A percentile compares a stretch with the other conserved stretches of the same genome.
phyloP scores from a whole-genome alignment of 2,113 vertebrate genomes.

The Mohoua ochrocephala region DNA sequence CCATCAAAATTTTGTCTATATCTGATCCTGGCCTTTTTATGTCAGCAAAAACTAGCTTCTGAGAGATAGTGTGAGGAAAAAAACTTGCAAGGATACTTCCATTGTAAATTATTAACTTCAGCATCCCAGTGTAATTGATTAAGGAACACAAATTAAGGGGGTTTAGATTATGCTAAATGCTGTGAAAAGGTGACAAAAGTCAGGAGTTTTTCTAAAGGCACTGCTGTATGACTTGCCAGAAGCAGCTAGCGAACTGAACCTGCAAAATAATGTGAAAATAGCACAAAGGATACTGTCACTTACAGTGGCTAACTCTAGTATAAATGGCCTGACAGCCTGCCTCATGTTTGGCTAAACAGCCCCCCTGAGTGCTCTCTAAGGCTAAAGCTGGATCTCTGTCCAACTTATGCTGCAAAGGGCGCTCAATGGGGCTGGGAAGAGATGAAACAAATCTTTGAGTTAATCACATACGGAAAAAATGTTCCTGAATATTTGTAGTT shows the following conservation, averaged over 20 bases:
- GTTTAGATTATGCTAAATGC: background rate
- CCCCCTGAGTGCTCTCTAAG: background rate
- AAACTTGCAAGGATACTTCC: background rate
- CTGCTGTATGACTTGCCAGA: background rate
- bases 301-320: background rate
- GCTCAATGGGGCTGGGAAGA: background rate
- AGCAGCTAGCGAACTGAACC: background rate
- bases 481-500: background rate
- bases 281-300: background rate
- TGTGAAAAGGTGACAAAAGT: background rate
- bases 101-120: background rate
- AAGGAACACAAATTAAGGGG: background rate
- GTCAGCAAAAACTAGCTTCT: background rate
- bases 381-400: background rate
- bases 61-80: background rate
- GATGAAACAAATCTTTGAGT: background rate
- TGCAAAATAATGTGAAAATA: background rate
- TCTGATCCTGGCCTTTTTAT: background rate
- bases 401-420: background rate
- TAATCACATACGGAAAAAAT: background rate
- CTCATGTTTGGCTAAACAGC: background rate
- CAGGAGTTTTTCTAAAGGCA: background rate
- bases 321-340: background rate
- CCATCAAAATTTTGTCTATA: background rate
- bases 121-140: background rate